Conservation (phyloP, 2,113 vertebrate genomes). For the Hiodon alosoides region DNA sequence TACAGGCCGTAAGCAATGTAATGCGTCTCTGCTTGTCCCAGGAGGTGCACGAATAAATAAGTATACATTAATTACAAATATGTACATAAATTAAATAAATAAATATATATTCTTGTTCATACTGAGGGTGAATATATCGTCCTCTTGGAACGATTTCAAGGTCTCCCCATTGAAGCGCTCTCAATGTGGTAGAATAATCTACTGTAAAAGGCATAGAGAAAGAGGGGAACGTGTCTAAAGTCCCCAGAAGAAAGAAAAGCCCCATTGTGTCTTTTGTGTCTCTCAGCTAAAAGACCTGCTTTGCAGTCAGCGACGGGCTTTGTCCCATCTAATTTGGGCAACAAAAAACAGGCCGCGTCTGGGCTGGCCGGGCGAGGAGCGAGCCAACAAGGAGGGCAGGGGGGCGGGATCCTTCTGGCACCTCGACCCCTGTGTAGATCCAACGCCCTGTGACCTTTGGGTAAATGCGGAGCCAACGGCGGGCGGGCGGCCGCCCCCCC, state of each 20-base stretch:
- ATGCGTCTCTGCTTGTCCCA: not conserved
- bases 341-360: slow-evolving; percentile 22
- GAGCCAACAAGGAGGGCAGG: slow-evolving; percentile 8
- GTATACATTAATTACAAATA: not conserved
- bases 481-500: slow-evolving; percentile 22
- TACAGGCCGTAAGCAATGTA: not conserved
- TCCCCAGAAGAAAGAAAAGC: slow-evolving; percentile 28
- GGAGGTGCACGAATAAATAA: not conserved
- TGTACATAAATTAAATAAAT: not conserved
- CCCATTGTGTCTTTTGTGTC: slow-evolving; percentile 39
- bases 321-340: slow-evolving; percentile 26
- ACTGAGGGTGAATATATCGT: not conserved
- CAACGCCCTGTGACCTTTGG: slow-evolving; percentile 44
- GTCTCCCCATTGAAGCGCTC: slow-evolving; percentile 19
- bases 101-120: not conserved
- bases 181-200: slow-evolving; percentile 18
- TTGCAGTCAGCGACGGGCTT: slow-evolving; percentile 26
- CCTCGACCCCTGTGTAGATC: slow-evolving; percentile 30
- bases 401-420: slow-evolving; percentile 12
- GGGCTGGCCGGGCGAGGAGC: slow-evolving; percentile 24
- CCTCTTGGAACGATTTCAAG: not conserved
- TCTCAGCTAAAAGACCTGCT: slow-evolving; percentile 29
- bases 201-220: slow-evolving; percentile 26
- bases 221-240: slow-evolving; percentile 25
- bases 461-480: slow-evolving; percentile 44